Conservation (phyloP, 2,888 invertebrate genomes). For the Podotricha telesiphe region DNA sequence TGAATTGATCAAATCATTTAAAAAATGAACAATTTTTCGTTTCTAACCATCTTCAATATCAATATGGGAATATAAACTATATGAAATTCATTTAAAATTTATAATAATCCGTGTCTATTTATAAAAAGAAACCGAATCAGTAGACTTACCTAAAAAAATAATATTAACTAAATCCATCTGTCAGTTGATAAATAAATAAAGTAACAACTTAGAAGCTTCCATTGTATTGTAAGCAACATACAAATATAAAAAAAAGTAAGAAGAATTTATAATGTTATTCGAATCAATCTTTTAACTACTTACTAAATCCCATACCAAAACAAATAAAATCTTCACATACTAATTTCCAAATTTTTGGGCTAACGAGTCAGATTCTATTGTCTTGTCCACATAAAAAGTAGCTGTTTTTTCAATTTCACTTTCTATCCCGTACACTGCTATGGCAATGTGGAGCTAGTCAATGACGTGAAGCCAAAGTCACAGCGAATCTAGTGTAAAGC, state of each 20-base stretch:
- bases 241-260: neutral
- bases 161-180: conserved; percentile 66
- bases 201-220: conserved; percentile 43
- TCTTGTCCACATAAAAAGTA: no score
- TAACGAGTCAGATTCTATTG: no score
- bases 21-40: neutral
- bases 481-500: no score
- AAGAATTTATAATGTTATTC: no score
- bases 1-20: neutral
- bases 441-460: no score
- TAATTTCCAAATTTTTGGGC: no score
- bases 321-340: no score
- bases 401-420: no score
- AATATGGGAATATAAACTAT: neutral
- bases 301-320: no score
- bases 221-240: conserved; percentile 31
- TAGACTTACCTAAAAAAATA: conserved; percentile 51
- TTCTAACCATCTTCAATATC: neutral
- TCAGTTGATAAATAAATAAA: conserved; percentile 57
- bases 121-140: conserved; percentile 51
- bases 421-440: no score
- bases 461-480: no score
- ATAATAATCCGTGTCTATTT: neutral
- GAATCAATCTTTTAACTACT: no score
- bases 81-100: conserved; percentile 6